Evolutionary conservation across 2,797 vertebrate species (phyloP).

Genomic region (Delichon dasypus): DNA sequence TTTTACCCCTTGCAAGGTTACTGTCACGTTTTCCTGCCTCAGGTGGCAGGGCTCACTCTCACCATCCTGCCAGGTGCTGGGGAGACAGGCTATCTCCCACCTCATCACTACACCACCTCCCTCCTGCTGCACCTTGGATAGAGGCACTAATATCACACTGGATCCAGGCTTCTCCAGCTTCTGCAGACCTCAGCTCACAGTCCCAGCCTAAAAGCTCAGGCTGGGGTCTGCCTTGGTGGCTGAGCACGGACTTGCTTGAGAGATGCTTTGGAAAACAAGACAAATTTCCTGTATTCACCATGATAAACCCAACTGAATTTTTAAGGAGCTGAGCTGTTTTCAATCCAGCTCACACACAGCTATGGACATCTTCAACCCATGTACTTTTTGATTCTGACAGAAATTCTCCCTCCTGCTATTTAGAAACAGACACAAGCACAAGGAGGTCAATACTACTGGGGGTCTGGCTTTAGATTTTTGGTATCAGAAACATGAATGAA

Average conservation of each 20-base stretch:
- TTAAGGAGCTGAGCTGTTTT: not conserved
- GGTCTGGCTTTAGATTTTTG: not conserved
- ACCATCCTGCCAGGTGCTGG: fast-evolving
- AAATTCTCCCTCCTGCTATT: not conserved
- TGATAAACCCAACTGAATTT: not conserved
- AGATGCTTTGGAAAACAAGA: not conserved
- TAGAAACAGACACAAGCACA: not conserved
- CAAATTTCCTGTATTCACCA: not conserved
- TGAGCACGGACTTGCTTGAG: not conserved
- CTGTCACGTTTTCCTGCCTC: not conserved
- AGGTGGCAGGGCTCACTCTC: fast-evolving
- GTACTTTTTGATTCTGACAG: not conserved
- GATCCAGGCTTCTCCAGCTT: not conserved
- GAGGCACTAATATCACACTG: not conserved
- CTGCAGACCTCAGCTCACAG: not conserved
- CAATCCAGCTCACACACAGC: not conserved
- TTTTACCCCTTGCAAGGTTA: not conserved
- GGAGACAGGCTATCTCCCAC: not conserved
- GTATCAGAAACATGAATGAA: not conserved
- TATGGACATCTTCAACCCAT: not conserved
- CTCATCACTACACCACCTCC: not conserved
- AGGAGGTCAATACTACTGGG: not conserved
- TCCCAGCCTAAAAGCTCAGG: not conserved
- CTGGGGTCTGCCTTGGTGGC: not conserved
- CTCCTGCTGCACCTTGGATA: not conserved